Evolutionary conservation across 1,140 invertebrate species (phyloP), one percentile per base, ranked within the genome.

Genomic region (Aphelinus certus): DNA sequence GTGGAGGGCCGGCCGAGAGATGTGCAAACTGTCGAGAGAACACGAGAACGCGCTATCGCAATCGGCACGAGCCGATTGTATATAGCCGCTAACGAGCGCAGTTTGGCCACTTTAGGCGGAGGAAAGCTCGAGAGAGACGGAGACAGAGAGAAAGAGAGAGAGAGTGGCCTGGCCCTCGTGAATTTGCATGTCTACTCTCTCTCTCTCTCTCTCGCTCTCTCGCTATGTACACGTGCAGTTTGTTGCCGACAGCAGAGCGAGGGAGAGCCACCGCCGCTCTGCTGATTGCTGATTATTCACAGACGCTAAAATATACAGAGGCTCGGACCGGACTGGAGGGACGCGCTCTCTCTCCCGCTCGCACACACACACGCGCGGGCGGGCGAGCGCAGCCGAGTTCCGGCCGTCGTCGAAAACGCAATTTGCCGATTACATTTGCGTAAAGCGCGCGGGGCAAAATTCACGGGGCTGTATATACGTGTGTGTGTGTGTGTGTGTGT

Each of bases 211-310:
- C 67, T 66, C 66, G 47, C 53, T 55, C 66, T 57, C n/a, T 47
- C n/a, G 45, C 49, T 70, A 42, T 76, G 61, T 70, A 71, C 65
- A 74, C 73, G 63, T 62, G 53, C 57, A 76, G 71, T 73, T 78
- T 76, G 67, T 65, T 64, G 60, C 58, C 60, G n/a, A 53, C 7
- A 51, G 10, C 42, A 56, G 49, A 51, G 63, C 45, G 70, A 73
- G 63, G 51, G 71, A 73, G 71, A 49, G 55, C 3, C 9, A 47
- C 58, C 9, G 57, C 57, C 7, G 57, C 57, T 43, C 70, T 72
- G 77, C 78, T 81, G 80, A 81, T 81, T 81, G 80, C 80, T 79
- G 80, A 81, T 81, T 81, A 81, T 81, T 81, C 80, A 79, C 77
- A 79, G 78, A 81, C 74, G 77, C 77, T 77, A 78, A 78, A 78